Base-by-base conservation (phyloP, 2,888 invertebrate genomes). In the Pristionchus entomophagus region DNA sequence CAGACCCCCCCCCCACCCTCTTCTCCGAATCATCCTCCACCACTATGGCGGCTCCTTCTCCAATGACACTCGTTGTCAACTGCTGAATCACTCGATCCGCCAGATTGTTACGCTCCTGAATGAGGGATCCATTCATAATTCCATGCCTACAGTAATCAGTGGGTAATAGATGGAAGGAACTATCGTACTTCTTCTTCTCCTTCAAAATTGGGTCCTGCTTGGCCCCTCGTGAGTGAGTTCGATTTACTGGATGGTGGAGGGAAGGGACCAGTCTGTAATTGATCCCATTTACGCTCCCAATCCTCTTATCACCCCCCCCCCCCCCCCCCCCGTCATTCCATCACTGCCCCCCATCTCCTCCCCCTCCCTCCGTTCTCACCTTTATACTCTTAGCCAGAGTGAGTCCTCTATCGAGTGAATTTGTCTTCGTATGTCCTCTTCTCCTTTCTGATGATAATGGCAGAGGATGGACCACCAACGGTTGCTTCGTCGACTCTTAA, bases 381-480 rank as follows among this genome's bases (percentile, higher is more conserved):
- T 92, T 93, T 73, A 92, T 87, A 17, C 87, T 77, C 86, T 92
- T 92, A 17, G 91, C 92, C 29, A 91, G 86, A 5, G 91, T 90
- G n/a, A 93, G 77, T 29, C 92, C 92, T 53, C 92, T 85, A 87
- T 93, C 93, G 29, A 93, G 85, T 6, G 92, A 92, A 56, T 91
- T 93, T 29, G 92, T 91, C 84, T 93, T 93, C 49, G 88, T 88
- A 80, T 93, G 93, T 32, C 91, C 92, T 26, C 90, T 88, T 29
- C 86, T 87, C 51, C 89, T 88, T 10, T 87, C 90, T 17, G 26
- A 29, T 32, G 78, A 51, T 1, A 51, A 10, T 1, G 78, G 59
- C 22, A 45, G 59, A 4, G 41, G 80, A 51, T 32, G 73, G 10
- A 73, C 65, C 0, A 22, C 29, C 14, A 65, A 12, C 17, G 38